Evolutionary conservation across 2,113 vertebrate species (phyloP), one percentile per base, ranked within the genome.

Genomic region (Amphiprion ocellaris): DNA sequence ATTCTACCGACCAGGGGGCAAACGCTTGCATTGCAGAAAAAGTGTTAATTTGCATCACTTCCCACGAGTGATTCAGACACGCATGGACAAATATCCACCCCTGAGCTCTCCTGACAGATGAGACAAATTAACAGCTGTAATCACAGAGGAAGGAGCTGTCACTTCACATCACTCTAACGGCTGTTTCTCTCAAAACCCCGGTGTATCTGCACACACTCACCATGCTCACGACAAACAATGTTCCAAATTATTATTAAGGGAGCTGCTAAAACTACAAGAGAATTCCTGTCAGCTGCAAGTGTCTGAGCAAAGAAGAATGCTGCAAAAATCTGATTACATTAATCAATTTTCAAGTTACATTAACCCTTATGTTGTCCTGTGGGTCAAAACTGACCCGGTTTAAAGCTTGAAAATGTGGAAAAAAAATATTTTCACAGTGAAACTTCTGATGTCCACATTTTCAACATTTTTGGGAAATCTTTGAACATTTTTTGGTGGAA

Each of bases 61-160:
- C 74, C 50, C 55, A 44, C 4, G 77, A 83, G 70, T 61, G 70
- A 86, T 65, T 87, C 69, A 68, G 79, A 39, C 78, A 79, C 16
- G 81, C 80, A 62, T 66, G 80, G 81, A 85, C 82, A 88, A 82
- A 87, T 86, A 83, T 24, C 74, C 74, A 58, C 82, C 84, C 72
- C 17, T 28, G 67, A 85, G 87, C 84, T 82, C 76, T 69, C 28
- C 81, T 89, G 90, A 89, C 83, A 87, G 90, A 91, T 30, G 77
- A 86, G 87, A 92, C 71, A 71, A 91, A 90, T 92, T 87, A 91
- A 83, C 76, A 84, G 86, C 81, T 88, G 78, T 87, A 90, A 90
- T 86, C 84, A 81, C 89, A 80, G 77, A 78, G 79, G 81, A 80
- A 63, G 76, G 77, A 79, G 69, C 83, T 77, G 89, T 90, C 90